Conservation (phyloP, 2,888 invertebrate genomes). For the Odontomyia ornata region DNA sequence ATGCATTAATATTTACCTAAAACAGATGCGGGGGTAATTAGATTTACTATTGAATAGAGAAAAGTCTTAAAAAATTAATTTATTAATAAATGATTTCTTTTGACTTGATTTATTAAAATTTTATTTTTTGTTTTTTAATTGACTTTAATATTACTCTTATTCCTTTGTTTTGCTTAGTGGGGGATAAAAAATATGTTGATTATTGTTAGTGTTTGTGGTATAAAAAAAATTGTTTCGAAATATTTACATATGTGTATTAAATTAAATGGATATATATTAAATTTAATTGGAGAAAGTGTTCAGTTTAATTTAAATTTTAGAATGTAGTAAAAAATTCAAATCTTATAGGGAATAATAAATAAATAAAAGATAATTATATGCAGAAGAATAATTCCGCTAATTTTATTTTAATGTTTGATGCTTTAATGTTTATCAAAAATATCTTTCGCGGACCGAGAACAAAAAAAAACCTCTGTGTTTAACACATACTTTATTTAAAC, state of each 20-base stretch:
- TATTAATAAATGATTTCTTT: not conserved
- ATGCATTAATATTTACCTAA: not conserved
- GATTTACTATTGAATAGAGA: not conserved
- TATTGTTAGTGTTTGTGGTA: not conserved
- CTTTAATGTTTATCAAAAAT: too few species aligned
- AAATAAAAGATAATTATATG: not conserved
- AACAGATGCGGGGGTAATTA: not conserved
- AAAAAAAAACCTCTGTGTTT: too few species aligned
- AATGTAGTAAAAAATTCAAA: not conserved
- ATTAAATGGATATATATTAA: not conserved
- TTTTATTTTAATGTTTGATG: too few species aligned
- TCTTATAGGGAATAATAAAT: constrained; percentile 4
- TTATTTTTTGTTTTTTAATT: not conserved
- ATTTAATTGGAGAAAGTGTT: constrained; percentile 5
- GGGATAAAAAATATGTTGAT: constrained; percentile 8
- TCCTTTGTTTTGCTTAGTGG: not conserved
- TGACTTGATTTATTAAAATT: not conserved
- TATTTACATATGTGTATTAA: not conserved
- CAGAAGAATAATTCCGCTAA: too few species aligned
- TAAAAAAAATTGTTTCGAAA: not conserved
- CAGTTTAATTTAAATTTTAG: not conserved
- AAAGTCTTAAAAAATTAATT: not conserved
- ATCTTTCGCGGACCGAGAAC: too few species aligned
- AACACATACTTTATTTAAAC: too few species aligned
- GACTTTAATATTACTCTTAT: not conserved